Percentiles rank a stretch among this genome's conserved stretches.
phyloP scores from a whole-genome alignment of 2,113 vertebrate genomes.

The Rhinopomastus cyanomelas region DNA sequence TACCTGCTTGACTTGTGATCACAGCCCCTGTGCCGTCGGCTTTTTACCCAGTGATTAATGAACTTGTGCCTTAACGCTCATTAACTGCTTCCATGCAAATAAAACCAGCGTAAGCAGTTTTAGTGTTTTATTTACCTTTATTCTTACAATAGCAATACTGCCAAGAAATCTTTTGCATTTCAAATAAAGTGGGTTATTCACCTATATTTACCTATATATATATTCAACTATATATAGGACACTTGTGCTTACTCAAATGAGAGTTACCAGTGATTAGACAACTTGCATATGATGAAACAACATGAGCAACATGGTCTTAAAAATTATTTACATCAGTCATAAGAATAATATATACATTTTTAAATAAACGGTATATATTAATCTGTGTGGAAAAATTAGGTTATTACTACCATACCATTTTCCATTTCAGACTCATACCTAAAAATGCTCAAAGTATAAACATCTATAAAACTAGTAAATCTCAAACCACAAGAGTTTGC shows the following conservation, averaged over 20 bases:
- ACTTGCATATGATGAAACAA: background rate
- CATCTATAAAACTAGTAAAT: constrained; percentile 55
- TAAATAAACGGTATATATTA: constrained; percentile 18
- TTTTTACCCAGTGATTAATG: background rate
- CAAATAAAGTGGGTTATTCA: background rate
- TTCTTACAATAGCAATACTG: constrained; percentile 18
- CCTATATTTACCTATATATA: too few relatives aligned
- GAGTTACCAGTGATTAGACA: constrained; percentile 45
- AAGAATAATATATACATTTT: constrained; percentile 48
- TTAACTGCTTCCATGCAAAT: constrained; percentile 22
- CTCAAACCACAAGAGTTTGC: constrained; percentile 3
- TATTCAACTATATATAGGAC: too few relatives aligned
- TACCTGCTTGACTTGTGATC: background rate
- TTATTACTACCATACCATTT: constrained; percentile 23
- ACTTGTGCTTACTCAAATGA: constrained; percentile 14
- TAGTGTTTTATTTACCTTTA: constrained; percentile 49
- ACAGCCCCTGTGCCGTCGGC: background rate
- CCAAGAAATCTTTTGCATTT: constrained; percentile 17
- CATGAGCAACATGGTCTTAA: constrained; percentile 9
- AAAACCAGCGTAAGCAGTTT: constrained; percentile 28
- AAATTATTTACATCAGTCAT: constrained; percentile 67
- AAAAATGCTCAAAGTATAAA: constrained; percentile 68
- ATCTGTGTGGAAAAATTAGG: background rate
- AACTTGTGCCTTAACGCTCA: background rate
- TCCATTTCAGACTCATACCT: constrained; percentile 23